phyloP scores from a whole-genome alignment of 2,888 invertebrate species.

The Resseliella maxima region DNA sequence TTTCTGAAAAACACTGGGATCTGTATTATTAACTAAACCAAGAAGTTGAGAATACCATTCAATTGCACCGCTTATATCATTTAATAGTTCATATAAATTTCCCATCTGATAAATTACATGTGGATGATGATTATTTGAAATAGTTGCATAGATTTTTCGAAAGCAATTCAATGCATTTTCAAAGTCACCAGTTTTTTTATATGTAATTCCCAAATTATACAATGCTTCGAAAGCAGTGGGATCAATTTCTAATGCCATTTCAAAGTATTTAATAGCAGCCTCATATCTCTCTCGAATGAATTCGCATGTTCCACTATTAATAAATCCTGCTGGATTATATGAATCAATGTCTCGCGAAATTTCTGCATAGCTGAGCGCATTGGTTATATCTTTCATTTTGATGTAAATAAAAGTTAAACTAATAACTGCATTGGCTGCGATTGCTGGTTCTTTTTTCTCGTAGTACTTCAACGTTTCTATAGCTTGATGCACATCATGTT shows the following conservation, averaged over 20 bases:
- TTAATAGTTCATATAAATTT: constrained; percentile 77
- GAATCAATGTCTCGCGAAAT: constrained; percentile 79
- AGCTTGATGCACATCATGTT: constrained; percentile 82
- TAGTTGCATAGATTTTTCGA: constrained; percentile 78
- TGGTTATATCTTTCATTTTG: constrained; percentile 82
- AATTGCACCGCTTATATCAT: constrained; percentile 72
- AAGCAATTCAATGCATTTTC: constrained; percentile 84
- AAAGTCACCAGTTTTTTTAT: constrained; percentile 76
- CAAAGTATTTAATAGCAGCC: constrained; percentile 77
- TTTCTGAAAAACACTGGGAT: constrained; percentile 88
- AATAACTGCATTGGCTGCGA: constrained; percentile 85
- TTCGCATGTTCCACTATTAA: constrained; percentile 86
- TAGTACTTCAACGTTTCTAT: constrained; percentile 87
- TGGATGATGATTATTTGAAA: constrained; percentile 75
- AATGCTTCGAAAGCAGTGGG: constrained; percentile 86
- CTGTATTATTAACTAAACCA: constrained; percentile 86
- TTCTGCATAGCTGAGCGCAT: constrained; percentile 81
- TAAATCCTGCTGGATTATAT: constrained; percentile 83
- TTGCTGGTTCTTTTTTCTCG: constrained; percentile 85
- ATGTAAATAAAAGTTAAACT: constrained; percentile 85
- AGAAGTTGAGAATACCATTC: constrained; percentile 81
- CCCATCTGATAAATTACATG: constrained; percentile 80
- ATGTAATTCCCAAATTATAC: constrained; percentile 81
- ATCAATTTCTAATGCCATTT: constrained; percentile 82
- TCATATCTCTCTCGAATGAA: constrained; percentile 77